Evolutionary conservation across 2,797 vertebrate species (phyloP), one percentile per base, ranked within the genome.

Genomic region (Myripristis murdjan): DNA sequence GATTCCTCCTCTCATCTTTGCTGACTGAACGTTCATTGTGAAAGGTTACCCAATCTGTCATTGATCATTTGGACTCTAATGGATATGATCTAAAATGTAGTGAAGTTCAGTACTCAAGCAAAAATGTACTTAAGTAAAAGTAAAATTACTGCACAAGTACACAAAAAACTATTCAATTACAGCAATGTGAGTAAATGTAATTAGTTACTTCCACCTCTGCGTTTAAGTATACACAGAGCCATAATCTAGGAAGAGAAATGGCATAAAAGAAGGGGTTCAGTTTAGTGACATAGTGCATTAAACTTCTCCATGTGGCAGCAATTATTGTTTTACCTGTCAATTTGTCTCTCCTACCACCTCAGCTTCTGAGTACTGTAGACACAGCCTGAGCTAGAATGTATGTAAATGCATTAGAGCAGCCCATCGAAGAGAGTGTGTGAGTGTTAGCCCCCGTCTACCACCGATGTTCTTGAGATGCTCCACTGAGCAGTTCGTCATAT

Each of bases 401-500:
- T 37, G 52, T 20, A 48, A 16, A 22, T 33, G 0, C 22, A 35
- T 49, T 6, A 26, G 10, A 68, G 28, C 8, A 35, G 52, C 22
- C 12, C 67, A 9, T 23, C 57, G 28, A 15, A 23, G 57, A 67
- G 44, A 39, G 41, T 8, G 6, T 69, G 67, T 22, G 28, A 48
- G 39, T 78, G 48, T 5, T 16, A 31, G 43, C 4, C 43, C n/a
- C 31, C 55, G 46, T 28, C 49, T 28, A 51, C 6, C 64, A 39
- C 58, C 51, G 44, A 65, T 75, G 53, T 70, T 35, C 16, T 44
- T 15, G 15, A 77, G 66, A 62, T 78, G 71, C 55, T 79, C 52
- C 49, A 35, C 20, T 18, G 75, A 84, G 61, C 66, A 41, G 69
- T 81, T 88, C 37, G 22, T 87, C 82, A 79, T 86, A 79, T 75